These are phyloP conservation scores for Ips nitidus DNA, from an alignment of 1,140 invertebrate genomes.

Conservation along the genomic window DNA sequence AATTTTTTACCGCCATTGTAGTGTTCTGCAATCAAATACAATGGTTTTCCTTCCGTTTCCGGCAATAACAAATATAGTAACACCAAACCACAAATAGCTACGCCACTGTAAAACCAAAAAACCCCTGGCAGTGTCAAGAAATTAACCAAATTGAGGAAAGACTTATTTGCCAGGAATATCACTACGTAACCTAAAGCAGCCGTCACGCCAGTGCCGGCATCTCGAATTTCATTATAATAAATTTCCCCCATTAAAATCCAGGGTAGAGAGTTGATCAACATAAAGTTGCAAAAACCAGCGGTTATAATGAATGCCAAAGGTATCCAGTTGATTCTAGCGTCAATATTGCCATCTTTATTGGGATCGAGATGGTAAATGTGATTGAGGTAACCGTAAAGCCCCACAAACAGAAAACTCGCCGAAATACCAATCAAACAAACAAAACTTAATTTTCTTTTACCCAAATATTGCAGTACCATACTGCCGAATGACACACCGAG, in stretches of 20 bases:
- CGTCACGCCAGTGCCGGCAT: conserved; percentile 65
- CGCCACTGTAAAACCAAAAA: conserved; percentile 63
- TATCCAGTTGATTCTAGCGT: conserved; percentile 56
- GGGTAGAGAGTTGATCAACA: conserved; percentile 67
- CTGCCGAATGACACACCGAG: conserved; percentile 66
- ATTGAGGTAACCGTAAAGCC: conserved; percentile 54
- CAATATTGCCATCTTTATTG: neutral
- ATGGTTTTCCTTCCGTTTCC: conserved; percentile 79
- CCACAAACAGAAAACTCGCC: conserved; percentile 62
- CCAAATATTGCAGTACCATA: conserved; percentile 65
- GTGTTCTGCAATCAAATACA: conserved; percentile 71
- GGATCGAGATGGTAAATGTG: neutral
- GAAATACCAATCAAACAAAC: conserved; percentile 64
- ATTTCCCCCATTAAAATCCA: conserved; percentile 77
- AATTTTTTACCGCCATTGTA: conserved; percentile 61
- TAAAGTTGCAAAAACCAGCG: conserved; percentile 66
- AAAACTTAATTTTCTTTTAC: conserved; percentile 68
- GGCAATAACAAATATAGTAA: conserved; percentile 61
- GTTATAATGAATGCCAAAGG: conserved; percentile 65
- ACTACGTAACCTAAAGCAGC: conserved; percentile 72
- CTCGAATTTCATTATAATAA: conserved; percentile 64
- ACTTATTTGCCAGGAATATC: conserved; percentile 69
- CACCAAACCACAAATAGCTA: conserved; percentile 63
- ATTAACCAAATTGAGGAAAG: conserved; percentile 65
- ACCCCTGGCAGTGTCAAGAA: conserved; percentile 64